Base-by-base conservation (phyloP, 2,888 invertebrate genomes). In the Melipona bicolor region DNA sequence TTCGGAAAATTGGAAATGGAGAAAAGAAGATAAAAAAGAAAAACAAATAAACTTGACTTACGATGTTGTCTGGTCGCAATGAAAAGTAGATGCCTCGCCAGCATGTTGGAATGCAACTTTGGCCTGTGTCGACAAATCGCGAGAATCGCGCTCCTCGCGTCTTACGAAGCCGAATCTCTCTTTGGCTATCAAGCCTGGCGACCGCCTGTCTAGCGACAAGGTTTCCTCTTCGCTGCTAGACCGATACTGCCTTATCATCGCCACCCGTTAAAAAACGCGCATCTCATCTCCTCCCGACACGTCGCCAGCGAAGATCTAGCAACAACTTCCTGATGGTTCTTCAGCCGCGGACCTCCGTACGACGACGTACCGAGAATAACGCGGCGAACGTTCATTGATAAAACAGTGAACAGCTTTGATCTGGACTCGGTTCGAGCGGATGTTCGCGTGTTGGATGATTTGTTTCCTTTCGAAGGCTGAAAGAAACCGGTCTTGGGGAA, bases 31-130 rank as follows among this genome's bases (percentile, higher is more conserved):
- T n/a, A 32, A 21, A 17, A 52, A 21, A 15, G 24, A 36, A 50
- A 2, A 32, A 32, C 27, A 24, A 17, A 27, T 27, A 54, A 21
- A 54, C 19, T 65, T 19, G 69, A 94, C 94, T 94, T 93, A 94
- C 94, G 90, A 75, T 93, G 92, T 88, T 92, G 90, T 85, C 93
- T 91, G 80, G 94, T 94, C 81, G 94, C 94, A 87, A 94, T 86
- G 86, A 94, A 94, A 72, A 94, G 91, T 24, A 94, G 91, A 89
- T 94, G 93, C 87, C 93, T 93, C 79, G 94, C 94, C 92, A 94
- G 79, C 94, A 94, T 94, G 88, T 81, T 82, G 86, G 77, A 75
- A 67, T 78, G 36, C 59, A 76, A 64, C 64, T 68, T 78, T 70
- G 80, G 59, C 43, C 79, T 19, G 43, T 21, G 59, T 36, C 59